These are phyloP conservation scores for Drosophila cracens DNA, from an alignment of 2,888 invertebrate genomes.

Conservation along the genomic window DNA sequence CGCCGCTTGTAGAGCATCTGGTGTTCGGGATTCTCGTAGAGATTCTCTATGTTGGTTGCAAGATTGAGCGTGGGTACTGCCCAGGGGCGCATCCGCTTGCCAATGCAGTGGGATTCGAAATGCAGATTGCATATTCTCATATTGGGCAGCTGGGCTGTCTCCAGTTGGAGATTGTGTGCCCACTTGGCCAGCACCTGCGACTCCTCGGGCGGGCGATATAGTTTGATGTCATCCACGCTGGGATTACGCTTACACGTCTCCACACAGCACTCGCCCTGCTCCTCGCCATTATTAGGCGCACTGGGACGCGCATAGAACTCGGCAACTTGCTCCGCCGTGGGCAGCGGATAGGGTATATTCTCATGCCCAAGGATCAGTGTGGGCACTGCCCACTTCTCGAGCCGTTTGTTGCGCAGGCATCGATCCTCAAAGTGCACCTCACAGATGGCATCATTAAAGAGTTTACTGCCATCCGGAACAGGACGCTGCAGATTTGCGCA, in stretches of 20 bases:
- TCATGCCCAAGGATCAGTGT: slow-evolving; percentile 76
- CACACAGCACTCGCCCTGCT: slow-evolving; percentile 82
- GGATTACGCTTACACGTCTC: slow-evolving; percentile 80
- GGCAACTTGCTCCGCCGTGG: slow-evolving; percentile 76
- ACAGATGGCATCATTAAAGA: slow-evolving; percentile 82
- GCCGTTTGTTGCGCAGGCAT: slow-evolving; percentile 79
- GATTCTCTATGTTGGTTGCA: slow-evolving; percentile 71
- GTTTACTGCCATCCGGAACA: slow-evolving; percentile 79
- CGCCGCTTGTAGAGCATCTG: slow-evolving; percentile 65
- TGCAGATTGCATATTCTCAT: slow-evolving; percentile 79
- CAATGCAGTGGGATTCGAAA: slow-evolving; percentile 81
- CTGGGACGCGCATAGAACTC: slow-evolving; percentile 72
- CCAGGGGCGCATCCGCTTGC: slow-evolving; percentile 80
- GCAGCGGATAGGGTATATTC: slow-evolving; percentile 67
- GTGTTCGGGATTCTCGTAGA: slow-evolving; percentile 80
- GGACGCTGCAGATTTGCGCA: slow-evolving; percentile 78
- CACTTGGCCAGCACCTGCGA: slow-evolving; percentile 76
- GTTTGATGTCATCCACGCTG: slow-evolving; percentile 79
- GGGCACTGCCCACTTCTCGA: slow-evolving; percentile 82
- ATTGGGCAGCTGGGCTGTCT: slow-evolving; percentile 55
- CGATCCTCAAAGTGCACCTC: slow-evolving; percentile 82
- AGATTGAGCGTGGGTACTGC: slow-evolving; percentile 82
- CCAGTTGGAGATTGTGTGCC: slow-evolving; percentile 80
- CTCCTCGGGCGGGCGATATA: slow-evolving; percentile 81
- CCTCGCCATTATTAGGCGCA: slow-evolving; percentile 78